phyloP scores from a whole-genome alignment of 2,888 invertebrate species.

The Drosophila quinaria region DNA sequence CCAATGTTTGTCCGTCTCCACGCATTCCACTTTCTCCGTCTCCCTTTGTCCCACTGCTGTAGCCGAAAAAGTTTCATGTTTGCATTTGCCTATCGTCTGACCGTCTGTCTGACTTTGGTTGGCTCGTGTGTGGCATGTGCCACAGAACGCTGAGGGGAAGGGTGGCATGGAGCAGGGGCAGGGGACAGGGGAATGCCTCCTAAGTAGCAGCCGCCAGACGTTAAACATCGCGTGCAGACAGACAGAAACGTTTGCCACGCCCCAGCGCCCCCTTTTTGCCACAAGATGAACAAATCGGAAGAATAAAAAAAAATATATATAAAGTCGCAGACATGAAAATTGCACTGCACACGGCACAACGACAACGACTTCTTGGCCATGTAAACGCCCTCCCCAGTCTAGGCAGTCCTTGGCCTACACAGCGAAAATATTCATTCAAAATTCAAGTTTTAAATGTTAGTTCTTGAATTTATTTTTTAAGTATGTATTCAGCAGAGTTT shows the following conservation, averaged over 20 bases:
- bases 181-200: neutral
- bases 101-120: constrained; percentile 7
- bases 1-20: too few species aligned
- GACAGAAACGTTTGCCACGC: constrained; percentile 28
- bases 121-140: constrained; percentile 4
- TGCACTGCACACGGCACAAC: constrained; percentile 45
- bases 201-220: constrained; percentile 71
- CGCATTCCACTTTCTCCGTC: too few species aligned
- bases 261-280: neutral
- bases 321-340: constrained; percentile 58
- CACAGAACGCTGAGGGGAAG: neutral
- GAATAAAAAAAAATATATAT: constrained; percentile 8
- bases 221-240: constrained; percentile 78
- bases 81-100: constrained; percentile 71
- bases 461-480: too few species aligned
- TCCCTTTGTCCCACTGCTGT: neutral
- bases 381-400: neutral
- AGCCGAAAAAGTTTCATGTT: constrained; percentile 62
- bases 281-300: neutral
- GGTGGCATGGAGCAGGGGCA: fast-evolving
- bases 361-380: constrained; percentile 41
- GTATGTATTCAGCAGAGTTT: too few species aligned
- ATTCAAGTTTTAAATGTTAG: too few species aligned
- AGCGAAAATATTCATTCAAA: too few species aligned
- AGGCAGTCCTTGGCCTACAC: too few species aligned